These are phyloP conservation scores for Limnephilus lunatus DNA, from an alignment of 2,888 invertebrate species.

Conservation along the genomic window DNA sequence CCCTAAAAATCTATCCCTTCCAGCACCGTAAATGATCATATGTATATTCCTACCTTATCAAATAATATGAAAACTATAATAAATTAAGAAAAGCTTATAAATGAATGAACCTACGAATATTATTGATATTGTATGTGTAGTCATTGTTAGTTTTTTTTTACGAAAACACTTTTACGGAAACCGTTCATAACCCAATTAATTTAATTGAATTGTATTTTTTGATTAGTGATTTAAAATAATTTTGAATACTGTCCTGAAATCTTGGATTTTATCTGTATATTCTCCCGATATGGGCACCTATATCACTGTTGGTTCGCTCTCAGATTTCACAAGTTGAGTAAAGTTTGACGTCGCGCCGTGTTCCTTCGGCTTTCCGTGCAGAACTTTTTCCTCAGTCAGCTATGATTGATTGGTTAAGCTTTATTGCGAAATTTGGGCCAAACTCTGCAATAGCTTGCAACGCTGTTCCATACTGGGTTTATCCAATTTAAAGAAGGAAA, in stretches of 20 bases:
- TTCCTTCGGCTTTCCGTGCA: conserved; percentile 7
- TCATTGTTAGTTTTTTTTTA: too few species aligned
- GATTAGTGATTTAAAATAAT: neutral
- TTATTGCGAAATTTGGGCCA: conserved; percentile 45
- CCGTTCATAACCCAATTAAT: neutral
- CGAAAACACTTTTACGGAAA: too few species aligned
- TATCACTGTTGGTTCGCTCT: neutral
- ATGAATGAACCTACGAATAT: too few species aligned
- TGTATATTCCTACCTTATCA: neutral
- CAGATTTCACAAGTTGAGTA: conserved; percentile 40
- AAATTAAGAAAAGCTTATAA: too few species aligned
- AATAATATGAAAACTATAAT: too few species aligned
- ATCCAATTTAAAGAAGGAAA: neutral
- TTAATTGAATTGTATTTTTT: neutral
- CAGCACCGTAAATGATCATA: too few species aligned
- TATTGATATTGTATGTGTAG: too few species aligned
- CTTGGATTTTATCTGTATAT: neutral
- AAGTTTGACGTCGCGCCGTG: neutral
- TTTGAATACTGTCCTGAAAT: neutral
- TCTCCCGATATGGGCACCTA: neutral
- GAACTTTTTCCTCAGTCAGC: conserved; percentile 12
- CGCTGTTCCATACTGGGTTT: neutral
- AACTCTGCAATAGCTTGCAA: conserved; percentile 5
- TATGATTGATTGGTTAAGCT: conserved; percentile 46
- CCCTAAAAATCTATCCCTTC: neutral